Base-by-base conservation (phyloP, 2,113 vertebrate genomes). In the Perca flavescens region DNA sequence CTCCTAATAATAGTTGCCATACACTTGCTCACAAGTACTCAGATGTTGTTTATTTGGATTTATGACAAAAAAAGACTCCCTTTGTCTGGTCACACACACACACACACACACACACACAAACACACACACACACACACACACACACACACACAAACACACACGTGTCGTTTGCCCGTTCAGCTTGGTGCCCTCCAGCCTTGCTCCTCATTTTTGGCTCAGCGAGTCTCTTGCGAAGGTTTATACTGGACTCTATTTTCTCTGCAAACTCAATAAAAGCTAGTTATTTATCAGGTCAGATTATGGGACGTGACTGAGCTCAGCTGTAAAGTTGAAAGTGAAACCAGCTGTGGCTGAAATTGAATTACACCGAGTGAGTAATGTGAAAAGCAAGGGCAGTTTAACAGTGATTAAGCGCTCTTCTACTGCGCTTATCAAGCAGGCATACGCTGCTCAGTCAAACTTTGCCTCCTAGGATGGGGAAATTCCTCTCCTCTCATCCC, bases 271-370 rank as follows among this genome's bases (percentile, higher is more conserved):
- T 95, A 95, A 95, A 95, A 94, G 83, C 74, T 56, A 85, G 91
- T 95, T 96, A 94, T 95, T 95, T 95, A 95, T 94, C 92, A 90
- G 94, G 92, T 92, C 88, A 85, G 89, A 90, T 94, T 94, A 93
- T 94, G 84, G 88, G 91, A 94, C 88, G 71, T 84, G 94, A 94
- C 91, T 90, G 91, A 94, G 89, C 91, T 87, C 88, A 90, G 93
- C 93, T 95, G 94, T 93, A 95, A 92, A 94, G 88, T 90, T 91
- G 77, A 86, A 93, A 95, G 85, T 94, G 92, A 93, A 95, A 96
- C 87, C 95, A 96, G 95, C 94, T 96, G 95, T 86, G 84, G 90
- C 80, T 84, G 81, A 95, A 94, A 95, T 92, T 93, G 86, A 94
- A 95, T 95, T 95, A 94, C 79, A 47, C 73, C 62, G 83, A 77